Evolutionary conservation across 2,797 vertebrate genomes (phyloP).

Genomic region (Acanthurus tractus): DNA sequence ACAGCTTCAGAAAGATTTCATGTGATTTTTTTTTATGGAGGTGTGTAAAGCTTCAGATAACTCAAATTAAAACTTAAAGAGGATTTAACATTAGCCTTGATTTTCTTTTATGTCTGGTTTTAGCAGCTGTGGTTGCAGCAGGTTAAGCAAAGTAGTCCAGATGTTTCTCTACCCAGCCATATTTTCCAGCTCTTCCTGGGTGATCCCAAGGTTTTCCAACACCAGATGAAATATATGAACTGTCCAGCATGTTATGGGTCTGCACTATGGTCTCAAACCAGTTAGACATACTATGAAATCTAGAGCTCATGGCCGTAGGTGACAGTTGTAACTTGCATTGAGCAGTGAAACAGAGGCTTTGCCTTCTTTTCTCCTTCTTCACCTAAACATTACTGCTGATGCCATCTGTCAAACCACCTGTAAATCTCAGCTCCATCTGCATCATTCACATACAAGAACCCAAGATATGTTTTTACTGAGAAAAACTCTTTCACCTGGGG

Average conservation of each 20-base stretch:
- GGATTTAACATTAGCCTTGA: slow-evolving; percentile 1
- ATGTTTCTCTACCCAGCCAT: neutral
- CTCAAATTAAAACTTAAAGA: neutral
- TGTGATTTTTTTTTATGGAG: neutral
- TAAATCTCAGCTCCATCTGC: too few species aligned
- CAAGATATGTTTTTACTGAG: too few species aligned
- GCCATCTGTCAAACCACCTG: too few species aligned
- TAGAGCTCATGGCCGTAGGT: neutral
- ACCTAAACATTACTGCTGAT: neutral
- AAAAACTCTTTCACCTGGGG: too few species aligned
- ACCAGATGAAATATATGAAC: too few species aligned
- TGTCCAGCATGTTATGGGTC: neutral
- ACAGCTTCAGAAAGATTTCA: neutral
- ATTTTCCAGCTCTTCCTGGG: neutral
- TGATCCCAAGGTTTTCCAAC: too few species aligned
- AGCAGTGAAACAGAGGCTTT: too few species aligned
- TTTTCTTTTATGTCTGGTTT: slow-evolving; percentile 9
- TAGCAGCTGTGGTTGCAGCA: neutral
- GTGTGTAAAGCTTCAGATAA: slow-evolving; percentile 1
- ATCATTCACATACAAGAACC: too few species aligned
- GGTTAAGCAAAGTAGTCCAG: neutral
- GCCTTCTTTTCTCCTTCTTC: too few species aligned
- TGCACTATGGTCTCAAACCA: neutral
- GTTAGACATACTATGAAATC: neutral
- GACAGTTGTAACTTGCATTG: too few species aligned